These are phyloP conservation scores for Rhynchotus rufescens DNA, from an alignment of 2,797 vertebrate genomes.

Conservation along the genomic window DNA sequence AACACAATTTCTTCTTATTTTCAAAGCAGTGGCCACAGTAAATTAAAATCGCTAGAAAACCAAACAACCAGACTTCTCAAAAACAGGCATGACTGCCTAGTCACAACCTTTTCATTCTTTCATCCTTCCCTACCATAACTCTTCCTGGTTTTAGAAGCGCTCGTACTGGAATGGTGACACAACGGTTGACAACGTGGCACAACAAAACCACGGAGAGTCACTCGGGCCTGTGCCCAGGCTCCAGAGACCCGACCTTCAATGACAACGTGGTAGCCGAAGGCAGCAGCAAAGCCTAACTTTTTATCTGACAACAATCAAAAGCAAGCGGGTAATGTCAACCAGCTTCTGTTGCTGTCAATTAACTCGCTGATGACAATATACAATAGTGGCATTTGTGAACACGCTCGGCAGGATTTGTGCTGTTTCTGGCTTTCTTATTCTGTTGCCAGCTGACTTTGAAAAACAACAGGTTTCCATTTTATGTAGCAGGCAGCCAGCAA, in stretches of 20 bases:
- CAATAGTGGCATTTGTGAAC: background rate
- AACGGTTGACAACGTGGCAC: background rate
- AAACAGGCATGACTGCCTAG: background rate
- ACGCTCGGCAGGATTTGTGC: background rate
- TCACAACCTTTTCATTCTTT: background rate
- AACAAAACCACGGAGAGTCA: background rate
- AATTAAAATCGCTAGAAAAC: conserved; percentile 3
- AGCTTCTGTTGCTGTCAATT: conserved; percentile 29
- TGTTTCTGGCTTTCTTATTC: conserved; percentile 25
- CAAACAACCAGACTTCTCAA: background rate
- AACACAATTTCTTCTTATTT: conserved; percentile 64
- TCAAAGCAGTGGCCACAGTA: conserved; percentile 38
- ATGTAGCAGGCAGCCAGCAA: conserved; percentile 28
- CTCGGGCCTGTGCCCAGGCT: no score
- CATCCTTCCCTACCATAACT: background rate
- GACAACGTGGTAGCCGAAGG: background rate
- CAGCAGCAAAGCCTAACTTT: background rate
- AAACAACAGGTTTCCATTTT: conserved; percentile 60
- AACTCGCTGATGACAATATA: conserved; percentile 13
- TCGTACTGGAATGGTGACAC: background rate
- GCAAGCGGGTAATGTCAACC: background rate
- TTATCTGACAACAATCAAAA: background rate
- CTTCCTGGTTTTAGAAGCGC: background rate
- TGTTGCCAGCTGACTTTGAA: conserved; percentile 41
- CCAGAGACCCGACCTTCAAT: background rate